Conservation (phyloP, 2,888 invertebrate genomes). For the Itoplectis maculator region DNA sequence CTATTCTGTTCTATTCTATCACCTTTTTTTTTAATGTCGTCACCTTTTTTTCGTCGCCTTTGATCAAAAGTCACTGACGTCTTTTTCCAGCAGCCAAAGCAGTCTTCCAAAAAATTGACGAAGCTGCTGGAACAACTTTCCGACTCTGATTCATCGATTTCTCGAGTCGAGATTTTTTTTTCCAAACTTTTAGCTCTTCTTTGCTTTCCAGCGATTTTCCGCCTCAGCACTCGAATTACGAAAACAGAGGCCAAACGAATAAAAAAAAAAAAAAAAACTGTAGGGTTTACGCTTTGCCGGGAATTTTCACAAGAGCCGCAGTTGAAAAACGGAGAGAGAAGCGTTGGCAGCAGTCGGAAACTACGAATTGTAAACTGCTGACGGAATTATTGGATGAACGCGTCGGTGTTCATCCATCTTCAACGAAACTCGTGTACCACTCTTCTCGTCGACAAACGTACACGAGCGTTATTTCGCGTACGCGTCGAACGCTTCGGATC, state of each 20-base stretch:
- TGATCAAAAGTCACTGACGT: no score
- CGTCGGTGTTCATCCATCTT: constrained; percentile 29
- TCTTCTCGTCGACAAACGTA: constrained; percentile 17
- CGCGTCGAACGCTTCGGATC: not conserved
- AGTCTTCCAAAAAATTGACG: no score
- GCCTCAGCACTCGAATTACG: constrained; percentile 4
- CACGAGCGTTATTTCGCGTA: not conserved
- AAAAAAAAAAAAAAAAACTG: constrained; percentile 18
- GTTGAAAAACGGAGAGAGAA: not conserved
- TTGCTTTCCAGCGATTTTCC: not conserved
- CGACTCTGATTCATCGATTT: not conserved
- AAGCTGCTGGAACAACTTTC: no score
- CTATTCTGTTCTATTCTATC: no score
- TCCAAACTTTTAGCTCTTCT: not conserved
- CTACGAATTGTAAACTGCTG: constrained; percentile 46
- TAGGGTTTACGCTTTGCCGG: constrained; percentile 14
- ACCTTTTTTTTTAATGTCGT: no score
- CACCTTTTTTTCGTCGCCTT: no score
- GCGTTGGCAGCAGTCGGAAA: constrained; percentile 5
- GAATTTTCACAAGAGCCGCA: not conserved
- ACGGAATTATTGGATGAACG: constrained; percentile 44
- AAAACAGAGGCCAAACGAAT: constrained; percentile 8
- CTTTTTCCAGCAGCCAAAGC: no score
- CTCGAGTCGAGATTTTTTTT: not conserved
- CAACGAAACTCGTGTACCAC: constrained; percentile 9